A percentile compares a stretch with the other conserved stretches of the same genome.
Evolutionary conservation across 2,888 invertebrate genomes (phyloP).

Genomic region (Ichneumon xanthorius): DNA sequence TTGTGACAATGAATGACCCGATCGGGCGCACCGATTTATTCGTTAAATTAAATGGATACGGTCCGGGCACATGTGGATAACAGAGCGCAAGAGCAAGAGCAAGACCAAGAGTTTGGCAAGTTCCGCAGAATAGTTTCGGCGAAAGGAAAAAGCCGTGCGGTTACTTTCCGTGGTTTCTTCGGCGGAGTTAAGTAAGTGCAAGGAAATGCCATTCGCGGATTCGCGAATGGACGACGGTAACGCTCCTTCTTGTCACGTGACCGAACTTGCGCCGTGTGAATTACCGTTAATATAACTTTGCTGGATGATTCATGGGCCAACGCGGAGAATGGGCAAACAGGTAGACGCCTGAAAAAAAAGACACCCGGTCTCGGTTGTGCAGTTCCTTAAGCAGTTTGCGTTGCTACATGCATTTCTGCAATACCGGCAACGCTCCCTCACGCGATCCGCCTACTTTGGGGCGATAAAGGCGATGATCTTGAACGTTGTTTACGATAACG

Average conservation of each 20-base stretch:
- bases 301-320: conserved; percentile 76
- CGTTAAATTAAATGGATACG: neutral
- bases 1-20: neutral
- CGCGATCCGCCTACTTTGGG: conserved; percentile 7
- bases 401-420: neutral
- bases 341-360: conserved; percentile 13
- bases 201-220: conserved; percentile 6
- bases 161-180: conserved; percentile 47
- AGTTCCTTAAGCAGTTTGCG: neutral
- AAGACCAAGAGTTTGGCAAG: conserved; percentile 23
- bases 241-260: conserved; percentile 56
- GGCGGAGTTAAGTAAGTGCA: conserved; percentile 24
- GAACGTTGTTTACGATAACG: conserved; percentile 70
- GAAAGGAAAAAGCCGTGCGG: conserved; percentile 21
- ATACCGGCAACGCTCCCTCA: neutral
- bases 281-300: conserved; percentile 81
- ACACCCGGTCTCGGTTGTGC: neutral
- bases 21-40: neutral
- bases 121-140: conserved; percentile 14
- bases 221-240: neutral
- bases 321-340: conserved; percentile 34
- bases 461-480: conserved; percentile 69
- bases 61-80: neutral
- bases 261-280: conserved; percentile 71
- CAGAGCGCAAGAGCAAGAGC: neutral